These are phyloP conservation scores for Cynopterus sphinx DNA, from an alignment of 2,797 vertebrate species.

Conservation along the genomic window DNA sequence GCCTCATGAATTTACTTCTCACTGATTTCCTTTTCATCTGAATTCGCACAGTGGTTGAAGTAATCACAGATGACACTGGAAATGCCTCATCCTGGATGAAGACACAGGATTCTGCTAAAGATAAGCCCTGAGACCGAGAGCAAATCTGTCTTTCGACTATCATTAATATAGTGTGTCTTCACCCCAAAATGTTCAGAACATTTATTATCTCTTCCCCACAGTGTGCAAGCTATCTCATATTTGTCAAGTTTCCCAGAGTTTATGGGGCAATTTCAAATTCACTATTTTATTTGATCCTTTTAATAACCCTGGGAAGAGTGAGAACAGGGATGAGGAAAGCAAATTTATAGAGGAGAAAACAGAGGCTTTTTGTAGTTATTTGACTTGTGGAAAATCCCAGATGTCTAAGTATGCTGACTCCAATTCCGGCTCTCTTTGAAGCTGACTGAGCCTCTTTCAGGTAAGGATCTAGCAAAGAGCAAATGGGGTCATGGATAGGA, in stretches of 20 bases:
- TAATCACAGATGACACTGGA: neutral
- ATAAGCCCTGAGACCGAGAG: neutral
- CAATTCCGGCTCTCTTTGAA: neutral
- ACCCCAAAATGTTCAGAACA: neutral
- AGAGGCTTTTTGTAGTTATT: neutral
- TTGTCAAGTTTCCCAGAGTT: neutral
- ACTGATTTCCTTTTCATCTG: neutral
- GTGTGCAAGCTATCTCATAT: neutral
- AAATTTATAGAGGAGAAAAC: neutral
- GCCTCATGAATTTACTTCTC: neutral
- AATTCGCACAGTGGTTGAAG: neutral
- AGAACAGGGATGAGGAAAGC: neutral
- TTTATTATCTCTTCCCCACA: neutral
- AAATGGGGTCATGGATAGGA: neutral
- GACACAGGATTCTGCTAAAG: neutral
- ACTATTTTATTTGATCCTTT: conserved; percentile 38
- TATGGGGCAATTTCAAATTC: neutral
- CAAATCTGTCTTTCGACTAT: neutral
- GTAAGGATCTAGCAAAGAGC: neutral
- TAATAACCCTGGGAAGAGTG: neutral
- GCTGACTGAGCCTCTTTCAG: neutral
- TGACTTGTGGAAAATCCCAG: neutral
- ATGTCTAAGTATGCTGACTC: neutral
- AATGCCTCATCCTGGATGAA: neutral
- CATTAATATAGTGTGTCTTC: neutral